Conservation (phyloP, 2,797 vertebrate genomes). For the Eleutherodactylus coqui region DNA sequence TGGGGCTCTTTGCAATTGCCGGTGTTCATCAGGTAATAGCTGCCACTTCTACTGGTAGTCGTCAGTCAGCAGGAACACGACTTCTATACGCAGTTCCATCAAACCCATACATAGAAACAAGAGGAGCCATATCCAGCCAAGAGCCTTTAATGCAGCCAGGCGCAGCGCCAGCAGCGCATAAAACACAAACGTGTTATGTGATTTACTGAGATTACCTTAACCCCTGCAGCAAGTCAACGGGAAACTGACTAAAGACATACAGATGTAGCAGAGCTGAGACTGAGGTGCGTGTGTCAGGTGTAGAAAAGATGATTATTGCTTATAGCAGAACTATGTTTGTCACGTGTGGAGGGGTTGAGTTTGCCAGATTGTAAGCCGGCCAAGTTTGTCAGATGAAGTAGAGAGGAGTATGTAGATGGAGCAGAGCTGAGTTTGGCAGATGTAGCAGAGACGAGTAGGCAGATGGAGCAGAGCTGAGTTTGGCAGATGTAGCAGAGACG, state of each 20-base stretch:
- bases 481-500: background rate
- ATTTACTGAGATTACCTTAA: conserved; percentile 36
- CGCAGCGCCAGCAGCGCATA: conserved; percentile 25
- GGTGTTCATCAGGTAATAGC: background rate
- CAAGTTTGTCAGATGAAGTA: background rate
- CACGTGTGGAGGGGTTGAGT: background rate
- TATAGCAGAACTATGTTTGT: background rate
- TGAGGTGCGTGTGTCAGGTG: background rate
- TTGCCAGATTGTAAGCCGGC: too few species aligned
- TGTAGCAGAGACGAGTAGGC: background rate
- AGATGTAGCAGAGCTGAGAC: conserved; percentile 16
- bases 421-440: background rate
- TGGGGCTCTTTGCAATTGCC: background rate
- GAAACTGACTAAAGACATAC: background rate
- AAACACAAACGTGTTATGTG: conserved; percentile 41
- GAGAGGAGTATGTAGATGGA: too few species aligned
- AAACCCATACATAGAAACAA: background rate
- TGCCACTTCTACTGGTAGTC: background rate
- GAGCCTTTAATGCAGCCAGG: conserved; percentile 35
- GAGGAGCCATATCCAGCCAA: background rate
- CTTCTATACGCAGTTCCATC: background rate
- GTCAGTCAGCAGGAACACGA: background rate
- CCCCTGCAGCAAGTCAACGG: conserved; percentile 16
- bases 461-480: background rate
- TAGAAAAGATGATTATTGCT: background rate